These are phyloP conservation scores for Syngnathus floridae DNA, from an alignment of 2,113 vertebrate genomes.

Conservation along the genomic window DNA sequence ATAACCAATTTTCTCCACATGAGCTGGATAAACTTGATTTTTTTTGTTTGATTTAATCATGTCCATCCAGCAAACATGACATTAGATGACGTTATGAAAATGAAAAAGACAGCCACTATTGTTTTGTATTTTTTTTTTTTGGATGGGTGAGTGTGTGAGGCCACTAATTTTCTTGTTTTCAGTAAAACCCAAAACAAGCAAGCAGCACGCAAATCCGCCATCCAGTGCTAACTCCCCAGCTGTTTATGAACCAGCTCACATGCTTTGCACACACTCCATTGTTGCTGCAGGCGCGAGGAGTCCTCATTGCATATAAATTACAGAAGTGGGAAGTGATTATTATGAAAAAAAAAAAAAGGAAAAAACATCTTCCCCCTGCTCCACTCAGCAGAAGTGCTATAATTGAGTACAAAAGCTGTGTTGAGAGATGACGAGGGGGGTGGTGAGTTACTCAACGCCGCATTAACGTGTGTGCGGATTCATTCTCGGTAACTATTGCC, in stretches of 20 bases:
- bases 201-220: conserved; percentile 53
- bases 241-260: conserved; percentile 57
- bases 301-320: conserved; percentile 74
- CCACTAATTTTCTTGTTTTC: neutral
- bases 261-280: conserved; percentile 47
- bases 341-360: conserved; percentile 45
- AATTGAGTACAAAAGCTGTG: conserved; percentile 75
- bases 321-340: conserved; percentile 68
- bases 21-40: too few species aligned
- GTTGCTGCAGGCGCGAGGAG: conserved; percentile 53
- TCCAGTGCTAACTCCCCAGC: conserved; percentile 63
- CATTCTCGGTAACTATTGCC: conserved; percentile 14
- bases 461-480: conserved; percentile 8
- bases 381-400: conserved; percentile 66
- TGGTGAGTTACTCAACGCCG: conserved; percentile 36
- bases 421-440: conserved; percentile 38
- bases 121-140: too few species aligned
- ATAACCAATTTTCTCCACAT: neutral
- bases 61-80: too few species aligned
- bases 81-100: too few species aligned
- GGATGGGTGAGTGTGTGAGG: too few species aligned
- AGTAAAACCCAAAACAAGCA: conserved; percentile 26
- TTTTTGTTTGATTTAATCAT: too few species aligned
- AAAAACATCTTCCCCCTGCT: conserved; percentile 38
- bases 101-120: too few species aligned